Base-by-base conservation (phyloP, 2,797 vertebrate genomes). In the Pangasius macronema region DNA sequence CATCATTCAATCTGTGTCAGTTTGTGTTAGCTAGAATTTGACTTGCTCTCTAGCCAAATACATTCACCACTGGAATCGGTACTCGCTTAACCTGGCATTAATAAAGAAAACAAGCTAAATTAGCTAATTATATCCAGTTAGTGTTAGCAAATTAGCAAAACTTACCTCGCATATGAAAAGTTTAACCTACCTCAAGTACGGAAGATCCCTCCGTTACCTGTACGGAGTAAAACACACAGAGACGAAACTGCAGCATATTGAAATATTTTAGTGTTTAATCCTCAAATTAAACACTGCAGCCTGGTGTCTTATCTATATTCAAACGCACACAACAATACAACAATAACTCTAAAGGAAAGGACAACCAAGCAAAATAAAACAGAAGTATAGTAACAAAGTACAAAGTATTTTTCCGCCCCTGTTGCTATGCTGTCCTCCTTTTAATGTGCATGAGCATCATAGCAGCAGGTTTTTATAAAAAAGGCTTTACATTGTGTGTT, bases 231-330 rank as follows among this genome's bases (percentile, higher is more conserved):
- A n/a, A n/a, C n/a, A n/a, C n/a, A n/a, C n/a, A n/a, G n/a, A n/a
- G n/a, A n/a, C n/a, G n/a, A n/a, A n/a, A 39, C 18, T 39, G 39
- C 39, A 73, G 24, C 24, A 46, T 46, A 73, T 73, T 73, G 65
- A 18, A 36, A 16, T 11, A 33, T 42, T 73, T 46, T 10, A 73
- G 39, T 27, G 39, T 42, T 42, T 42, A 22, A 4, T 72, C 36
- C 36, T 72, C 36, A 72, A 24, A 72, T n/a, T 30, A 6, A 59
- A 72, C 9, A 42, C 68, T 42, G 68, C 68, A 72, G 73, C 16
- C 73, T 76, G 73, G 27, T 30, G 73, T 16, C 73, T 76, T 72
- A 42, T 42, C 68, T 36, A 72, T 42, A 72, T 76, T 75, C 36
- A 72, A 72, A 72, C 20, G 9, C 36, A 33, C 65, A 22, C 68